Evolutionary conservation across 1,140 invertebrate genomes (phyloP).

Genomic region (Zaprionus ghesquierei): DNA sequence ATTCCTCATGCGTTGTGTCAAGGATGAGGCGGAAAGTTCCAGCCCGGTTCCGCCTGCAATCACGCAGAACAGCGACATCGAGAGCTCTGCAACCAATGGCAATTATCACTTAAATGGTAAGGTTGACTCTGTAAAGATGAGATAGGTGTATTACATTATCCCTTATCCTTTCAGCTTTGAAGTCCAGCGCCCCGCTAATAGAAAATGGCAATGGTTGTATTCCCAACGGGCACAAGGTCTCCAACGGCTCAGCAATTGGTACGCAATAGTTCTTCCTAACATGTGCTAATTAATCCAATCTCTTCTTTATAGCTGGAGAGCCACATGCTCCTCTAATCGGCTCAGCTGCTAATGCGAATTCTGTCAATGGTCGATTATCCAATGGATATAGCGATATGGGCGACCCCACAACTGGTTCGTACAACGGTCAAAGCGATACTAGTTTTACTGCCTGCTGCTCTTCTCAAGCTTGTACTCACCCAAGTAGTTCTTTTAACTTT

Average conservation of each 20-base stretch:
- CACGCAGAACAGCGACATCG: constrained; percentile 47
- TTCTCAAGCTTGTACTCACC: constrained; percentile 43
- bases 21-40: constrained; percentile 69
- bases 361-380: constrained; percentile 30
- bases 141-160: not conserved
- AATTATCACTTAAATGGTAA: constrained; percentile 27
- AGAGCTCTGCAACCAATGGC: constrained; percentile 46
- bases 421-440: constrained; percentile 44
- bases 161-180: constrained; percentile 36
- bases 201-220: constrained; percentile 41
- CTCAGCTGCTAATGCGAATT: constrained; percentile 15
- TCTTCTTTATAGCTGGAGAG: constrained; percentile 33
- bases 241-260: constrained; percentile 26
- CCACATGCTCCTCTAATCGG: constrained; percentile 52
- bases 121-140: not conserved
- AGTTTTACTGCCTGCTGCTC: constrained; percentile 61
- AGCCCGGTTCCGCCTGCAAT: constrained; percentile 27
- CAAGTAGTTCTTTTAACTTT: constrained; percentile 56
- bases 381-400: constrained; percentile 34
- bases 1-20: constrained; percentile 87
- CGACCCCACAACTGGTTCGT: constrained; percentile 59
- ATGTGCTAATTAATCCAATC: too few species aligned
- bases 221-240: constrained; percentile 34
- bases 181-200: constrained; percentile 53
- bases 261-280: not conserved